A percentile compares a stretch with the other conserved stretches of the same genome.
These are phyloP conservation scores for Myotis pilosus DNA, from an alignment of 2,797 vertebrate species.

Conservation along the genomic window DNA sequence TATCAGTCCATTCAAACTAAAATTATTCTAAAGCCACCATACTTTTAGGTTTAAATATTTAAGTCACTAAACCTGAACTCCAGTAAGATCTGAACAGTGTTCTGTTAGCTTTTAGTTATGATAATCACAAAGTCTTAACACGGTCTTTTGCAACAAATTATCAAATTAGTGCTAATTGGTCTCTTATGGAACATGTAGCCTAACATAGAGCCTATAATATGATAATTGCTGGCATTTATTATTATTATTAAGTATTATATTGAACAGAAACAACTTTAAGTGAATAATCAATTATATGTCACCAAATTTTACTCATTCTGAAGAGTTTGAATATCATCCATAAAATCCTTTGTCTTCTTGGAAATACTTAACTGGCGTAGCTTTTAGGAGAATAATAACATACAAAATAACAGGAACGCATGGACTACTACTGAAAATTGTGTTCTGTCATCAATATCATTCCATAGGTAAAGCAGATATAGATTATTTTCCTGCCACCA, in stretches of 20 bases:
- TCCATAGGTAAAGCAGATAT: background rate
- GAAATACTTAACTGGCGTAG: background rate
- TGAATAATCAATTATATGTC: background rate
- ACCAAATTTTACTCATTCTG: background rate
- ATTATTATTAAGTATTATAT: background rate
- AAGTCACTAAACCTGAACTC: background rate
- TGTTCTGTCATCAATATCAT: background rate
- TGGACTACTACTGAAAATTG: background rate
- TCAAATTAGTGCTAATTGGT: background rate
- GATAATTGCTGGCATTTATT: background rate
- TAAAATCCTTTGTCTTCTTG: background rate
- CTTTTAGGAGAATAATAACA: background rate
- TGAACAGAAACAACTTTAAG: slow-evolving; percentile 25
- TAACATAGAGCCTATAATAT: background rate
- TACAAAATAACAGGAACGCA: background rate
- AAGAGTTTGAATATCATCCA: slow-evolving; percentile 9
- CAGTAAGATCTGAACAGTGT: background rate
- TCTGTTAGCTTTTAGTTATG: background rate
- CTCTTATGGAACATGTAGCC: background rate
- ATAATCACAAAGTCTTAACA: background rate
- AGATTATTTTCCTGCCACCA: background rate
- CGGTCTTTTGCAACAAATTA: background rate
- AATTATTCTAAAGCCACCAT: background rate
- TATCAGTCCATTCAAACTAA: background rate
- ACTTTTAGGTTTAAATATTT: background rate